Evolutionary conservation across 2,797 vertebrate species (phyloP).

Genomic region (Danio tinwini): DNA sequence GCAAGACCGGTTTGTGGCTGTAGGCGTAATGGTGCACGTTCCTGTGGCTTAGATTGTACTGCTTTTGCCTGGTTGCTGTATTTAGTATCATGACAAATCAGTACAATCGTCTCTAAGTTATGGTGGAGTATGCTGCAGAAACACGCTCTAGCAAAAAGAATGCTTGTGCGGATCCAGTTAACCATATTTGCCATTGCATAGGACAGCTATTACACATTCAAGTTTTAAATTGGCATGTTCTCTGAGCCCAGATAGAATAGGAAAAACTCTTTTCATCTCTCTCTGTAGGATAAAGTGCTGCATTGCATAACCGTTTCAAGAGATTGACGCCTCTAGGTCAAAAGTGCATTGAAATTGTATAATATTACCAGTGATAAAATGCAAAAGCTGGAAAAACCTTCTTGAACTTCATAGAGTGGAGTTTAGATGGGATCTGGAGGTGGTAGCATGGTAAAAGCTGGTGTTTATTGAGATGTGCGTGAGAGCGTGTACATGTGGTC

Average conservation of each 20-base stretch:
- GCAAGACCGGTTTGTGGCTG: conserved; percentile 40
- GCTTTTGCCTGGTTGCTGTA: conserved; percentile 72
- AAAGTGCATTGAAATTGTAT: conserved; percentile 13
- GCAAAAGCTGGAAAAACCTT: conserved; percentile 8
- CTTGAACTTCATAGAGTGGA: neutral
- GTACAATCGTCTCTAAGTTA: conserved; percentile 73
- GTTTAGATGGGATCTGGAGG: neutral
- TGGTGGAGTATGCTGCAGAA: conserved; percentile 66
- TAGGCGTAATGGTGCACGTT: conserved; percentile 35
- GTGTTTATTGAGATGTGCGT: conserved; percentile 69
- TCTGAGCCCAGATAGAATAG: neutral
- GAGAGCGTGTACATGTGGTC: conserved; percentile 81
- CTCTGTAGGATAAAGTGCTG: conserved; percentile 4
- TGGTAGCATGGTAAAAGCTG: conserved; percentile 55
- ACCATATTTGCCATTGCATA: neutral
- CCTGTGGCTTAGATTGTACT: conserved; percentile 39
- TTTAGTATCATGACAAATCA: conserved; percentile 76
- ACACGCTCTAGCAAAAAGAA: neutral
- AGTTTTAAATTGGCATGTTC: neutral
- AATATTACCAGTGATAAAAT: conserved; percentile 4
- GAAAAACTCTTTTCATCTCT: neutral
- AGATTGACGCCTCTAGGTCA: conserved; percentile 8
- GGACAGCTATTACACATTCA: neutral
- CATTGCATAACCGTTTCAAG: neutral
- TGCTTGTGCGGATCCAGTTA: neutral